A percentile compares a stretch with the other conserved stretches of the same genome.
These are phyloP conservation scores for Calephelis perditalis DNA, from an alignment of 2,888 invertebrate genomes.

Conservation along the genomic window DNA sequence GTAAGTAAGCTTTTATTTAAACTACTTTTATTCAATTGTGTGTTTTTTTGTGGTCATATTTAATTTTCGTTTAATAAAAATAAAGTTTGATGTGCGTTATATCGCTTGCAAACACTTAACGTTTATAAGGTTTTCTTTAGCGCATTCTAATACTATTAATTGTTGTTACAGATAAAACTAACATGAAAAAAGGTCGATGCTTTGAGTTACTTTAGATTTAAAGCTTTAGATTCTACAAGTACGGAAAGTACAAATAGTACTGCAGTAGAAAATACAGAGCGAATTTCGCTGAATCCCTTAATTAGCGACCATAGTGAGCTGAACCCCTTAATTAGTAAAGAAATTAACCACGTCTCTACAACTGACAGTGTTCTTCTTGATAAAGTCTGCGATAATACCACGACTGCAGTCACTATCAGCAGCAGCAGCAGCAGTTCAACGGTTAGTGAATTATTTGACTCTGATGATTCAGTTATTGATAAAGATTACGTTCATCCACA, in stretches of 20 bases:
- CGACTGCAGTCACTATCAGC: conserved; percentile 11
- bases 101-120: too few species aligned
- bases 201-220: conserved; percentile 20
- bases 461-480: conserved; percentile 17
- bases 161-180: conserved; percentile 17
- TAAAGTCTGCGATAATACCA: background rate
- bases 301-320: background rate
- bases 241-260: conserved; percentile 17
- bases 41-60: too few species aligned
- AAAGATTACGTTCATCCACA: conserved; percentile 22
- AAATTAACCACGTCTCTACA: background rate
- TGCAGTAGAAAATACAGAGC: conserved; percentile 15
- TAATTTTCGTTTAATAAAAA: too few species aligned
- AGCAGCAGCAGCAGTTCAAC: conserved; percentile 15
- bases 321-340: too few species aligned
- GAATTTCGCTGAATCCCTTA: background rate
- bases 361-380: background rate
- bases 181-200: conserved; percentile 20
- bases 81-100: too few species aligned
- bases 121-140: too few species aligned
- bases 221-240: conserved; percentile 22
- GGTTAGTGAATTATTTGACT: conserved; percentile 22
- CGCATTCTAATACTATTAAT: too few species aligned
- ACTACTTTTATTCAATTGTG: too few species aligned
- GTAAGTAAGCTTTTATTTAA: too few species aligned